Percentiles rank a stretch among this genome's conserved stretches.
phyloP scores from a whole-genome alignment of 2,113 vertebrate genomes.

The Uropsilus gracilis region DNA sequence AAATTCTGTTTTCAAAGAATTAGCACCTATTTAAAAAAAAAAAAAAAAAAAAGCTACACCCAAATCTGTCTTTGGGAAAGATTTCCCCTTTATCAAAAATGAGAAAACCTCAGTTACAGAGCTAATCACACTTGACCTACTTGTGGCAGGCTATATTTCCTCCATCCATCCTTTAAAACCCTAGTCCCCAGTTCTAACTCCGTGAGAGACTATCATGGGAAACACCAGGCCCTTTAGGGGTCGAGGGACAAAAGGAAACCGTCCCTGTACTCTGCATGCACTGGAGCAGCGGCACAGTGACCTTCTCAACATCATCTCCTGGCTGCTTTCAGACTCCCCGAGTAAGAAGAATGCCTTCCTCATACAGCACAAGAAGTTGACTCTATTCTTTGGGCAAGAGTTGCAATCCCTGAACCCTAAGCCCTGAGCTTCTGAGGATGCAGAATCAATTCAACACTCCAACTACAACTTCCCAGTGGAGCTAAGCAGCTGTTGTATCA shows the following conservation, averaged over 20 bases:
- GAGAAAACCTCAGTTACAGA: slow-evolving; percentile 26
- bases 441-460: not conserved
- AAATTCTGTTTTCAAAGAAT: slow-evolving; percentile 14
- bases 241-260: not conserved
- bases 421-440: not conserved
- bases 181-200: not conserved
- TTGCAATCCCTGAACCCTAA: not conserved
- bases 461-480: not conserved
- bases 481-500: not conserved
- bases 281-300: not conserved
- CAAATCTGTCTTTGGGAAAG: too few species aligned
- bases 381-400: not conserved
- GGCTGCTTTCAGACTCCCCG: not conserved
- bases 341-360: not conserved
- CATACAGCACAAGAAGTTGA: not conserved
- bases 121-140: slow-evolving; percentile 39
- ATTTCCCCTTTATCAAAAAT: slow-evolving; percentile 40
- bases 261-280: not conserved
- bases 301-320: not conserved
- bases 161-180: slow-evolving; percentile 32
- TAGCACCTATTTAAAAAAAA: not conserved
- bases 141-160: slow-evolving; percentile 37
- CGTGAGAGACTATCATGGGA: not conserved
- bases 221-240: not conserved
- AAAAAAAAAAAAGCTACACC: too few species aligned